Evolutionary conservation across 2,113 vertebrate species (phyloP), one percentile per base, ranked within the genome.

Genomic region (Potamarius usumacintae): DNA sequence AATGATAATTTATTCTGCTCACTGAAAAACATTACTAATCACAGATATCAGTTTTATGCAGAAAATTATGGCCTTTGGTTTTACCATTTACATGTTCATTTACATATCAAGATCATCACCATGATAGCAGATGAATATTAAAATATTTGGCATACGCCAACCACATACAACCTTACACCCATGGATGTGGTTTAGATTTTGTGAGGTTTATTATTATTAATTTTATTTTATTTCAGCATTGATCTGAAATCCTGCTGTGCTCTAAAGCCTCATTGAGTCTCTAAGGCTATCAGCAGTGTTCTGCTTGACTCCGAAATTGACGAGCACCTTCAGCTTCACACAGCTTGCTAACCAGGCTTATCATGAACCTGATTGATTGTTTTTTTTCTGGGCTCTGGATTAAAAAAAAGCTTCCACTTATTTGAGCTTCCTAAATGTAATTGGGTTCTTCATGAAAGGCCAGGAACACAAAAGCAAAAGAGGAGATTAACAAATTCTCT

Each of bases 361-460:
- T 88, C 77, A 84, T 89, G 84, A 86, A 88, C 60, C 72, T 84
- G 81, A 89, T 86, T 89, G 88, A 89, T 89, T 91, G 34, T 84
- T 50, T 76, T 74, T 83, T 84, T 88, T 27, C 12, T 30, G 17
- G n/a, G 25, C 14, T 78, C 7, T n/a, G 17, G 52, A 4, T 82
- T 5, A 55, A 27, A 82, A 62, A 62, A 62, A 30, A 67, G 62
- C 82, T 85, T 84, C 69, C 79, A 82, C 57, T 87, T 89, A 86
- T 88, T 89, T 86, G 88, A 74, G n/a, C 83, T 86, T 86, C 86
- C 77, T 85, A 85, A 77, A 77, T 80, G 85, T 91, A 91, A 89
- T 89, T 91, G 90, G 88, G 82, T 88, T 88, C 84, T 87, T 89
- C 84, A 86, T 91, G 80, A 89, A 87, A 87, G 27, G 74, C 85